A percentile compares a stretch with the other conserved stretches of the same genome.
Evolutionary conservation across 2,888 invertebrate genomes (phyloP).

Genomic region (Drosophila yooni): DNA sequence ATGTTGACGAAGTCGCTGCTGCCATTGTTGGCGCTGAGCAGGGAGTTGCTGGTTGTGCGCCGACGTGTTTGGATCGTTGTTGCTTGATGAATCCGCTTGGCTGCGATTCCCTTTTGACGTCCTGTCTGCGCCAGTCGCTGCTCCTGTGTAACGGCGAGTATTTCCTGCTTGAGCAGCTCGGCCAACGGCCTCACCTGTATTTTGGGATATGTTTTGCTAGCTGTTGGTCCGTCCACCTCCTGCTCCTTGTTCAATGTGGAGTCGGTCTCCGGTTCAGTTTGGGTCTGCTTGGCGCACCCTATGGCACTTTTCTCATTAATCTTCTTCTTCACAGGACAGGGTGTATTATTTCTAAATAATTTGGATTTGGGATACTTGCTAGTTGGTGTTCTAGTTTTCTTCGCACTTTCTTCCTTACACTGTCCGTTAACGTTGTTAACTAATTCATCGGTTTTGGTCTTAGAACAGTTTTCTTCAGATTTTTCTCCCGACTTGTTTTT

Average conservation of each 20-base stretch:
- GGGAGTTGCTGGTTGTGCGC: conserved; percentile 57
- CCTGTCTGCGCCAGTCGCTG: conserved; percentile 13
- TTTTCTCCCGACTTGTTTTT: not conserved
- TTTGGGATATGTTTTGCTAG: conserved; percentile 45
- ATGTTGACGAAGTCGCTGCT: conserved; percentile 59
- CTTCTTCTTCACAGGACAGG: not conserved
- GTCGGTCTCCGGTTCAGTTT: not conserved
- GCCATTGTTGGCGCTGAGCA: conserved; percentile 12
- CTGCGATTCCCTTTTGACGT: not conserved
- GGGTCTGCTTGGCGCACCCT: too few relatives aligned
- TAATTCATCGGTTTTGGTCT: not conserved
- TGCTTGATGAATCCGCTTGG: not conserved
- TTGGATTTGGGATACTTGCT: not conserved
- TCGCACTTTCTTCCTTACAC: not conserved
- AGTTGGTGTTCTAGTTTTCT: not conserved
- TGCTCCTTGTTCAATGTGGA: not conserved
- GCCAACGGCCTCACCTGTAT: conserved; percentile 80
- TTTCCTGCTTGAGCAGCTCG: conserved; percentile 68
- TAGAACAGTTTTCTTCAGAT: too few relatives aligned
- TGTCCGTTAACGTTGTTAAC: not conserved
- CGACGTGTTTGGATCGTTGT: conserved; percentile 37
- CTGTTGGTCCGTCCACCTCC: not conserved
- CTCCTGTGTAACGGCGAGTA: conserved; percentile 56
- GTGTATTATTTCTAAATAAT: not conserved
- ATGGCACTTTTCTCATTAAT: not conserved